Evolutionary conservation across 2,797 vertebrate genomes (phyloP), one percentile per base, ranked within the genome.

Genomic region (Allobates femoralis): DNA sequence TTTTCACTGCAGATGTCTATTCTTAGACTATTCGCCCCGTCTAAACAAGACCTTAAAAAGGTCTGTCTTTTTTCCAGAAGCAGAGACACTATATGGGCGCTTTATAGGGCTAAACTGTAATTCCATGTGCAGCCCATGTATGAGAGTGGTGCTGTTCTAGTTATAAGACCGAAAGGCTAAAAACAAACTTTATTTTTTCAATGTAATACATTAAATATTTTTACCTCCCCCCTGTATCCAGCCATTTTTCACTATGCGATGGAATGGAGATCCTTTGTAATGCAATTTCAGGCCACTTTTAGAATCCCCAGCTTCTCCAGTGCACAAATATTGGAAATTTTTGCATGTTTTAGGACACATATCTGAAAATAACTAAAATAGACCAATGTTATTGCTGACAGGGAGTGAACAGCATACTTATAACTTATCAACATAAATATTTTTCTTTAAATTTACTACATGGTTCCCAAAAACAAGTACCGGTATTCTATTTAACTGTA

Each of bases 141-240:
- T n/a, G n/a, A n/a, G n/a, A n/a, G n/a, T n/a, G n/a, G n/a, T n/a
- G n/a, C n/a, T n/a, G n/a, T n/a, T n/a, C n/a, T n/a, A n/a, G n/a
- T n/a, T n/a, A n/a, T n/a, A n/a, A n/a, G n/a, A n/a, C n/a, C n/a
- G n/a, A n/a, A n/a, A n/a, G n/a, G n/a, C n/a, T n/a, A n/a, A n/a
- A n/a, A n/a, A n/a, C n/a, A n/a, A n/a, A n/a, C n/a, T n/a, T n/a
- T n/a, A n/a, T n/a, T n/a, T n/a, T n/a, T n/a, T 3, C 16, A 6
- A 6, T 21, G 34, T 23, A 71, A 23, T 71, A 7, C 4, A 15
- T 73, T n/a, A 46, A 73, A 26, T 26, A 3, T 73, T 23, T 90
- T n/a, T 90, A 98, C 96, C 97, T 96, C 97, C 97, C 88, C 96
- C 97, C 93, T 98, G 97, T 89, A 98, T 91, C 97, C 96, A 98